These are phyloP conservation scores for Therioaphis trifolii DNA, from an alignment of 2,888 invertebrate genomes.

Conservation along the genomic window DNA sequence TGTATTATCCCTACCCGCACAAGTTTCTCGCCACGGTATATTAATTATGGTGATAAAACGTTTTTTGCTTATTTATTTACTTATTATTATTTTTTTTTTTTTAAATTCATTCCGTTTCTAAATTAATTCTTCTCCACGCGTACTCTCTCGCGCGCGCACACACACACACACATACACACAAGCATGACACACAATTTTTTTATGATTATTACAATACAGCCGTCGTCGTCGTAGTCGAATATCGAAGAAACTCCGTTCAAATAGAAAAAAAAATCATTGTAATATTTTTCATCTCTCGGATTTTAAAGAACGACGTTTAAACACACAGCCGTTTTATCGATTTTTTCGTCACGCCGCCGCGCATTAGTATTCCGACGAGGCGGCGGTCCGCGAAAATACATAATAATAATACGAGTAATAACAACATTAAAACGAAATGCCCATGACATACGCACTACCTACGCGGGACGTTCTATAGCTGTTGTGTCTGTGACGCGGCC, in stretches of 20 bases:
- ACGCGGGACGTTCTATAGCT: slow-evolving; percentile 7
- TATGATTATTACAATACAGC: too few species aligned
- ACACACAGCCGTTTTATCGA: background rate
- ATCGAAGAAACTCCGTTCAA: background rate
- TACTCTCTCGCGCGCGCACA: background rate
- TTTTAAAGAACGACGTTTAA: background rate
- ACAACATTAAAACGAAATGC: slow-evolving; percentile 6
- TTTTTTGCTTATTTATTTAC: background rate
- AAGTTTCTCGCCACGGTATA: background rate
- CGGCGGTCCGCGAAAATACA: background rate
- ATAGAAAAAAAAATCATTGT: background rate
- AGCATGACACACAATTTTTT: too few species aligned
- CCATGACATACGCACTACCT: background rate
- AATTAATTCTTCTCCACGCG: too few species aligned
- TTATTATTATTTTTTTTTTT: background rate
- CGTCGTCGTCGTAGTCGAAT: background rate
- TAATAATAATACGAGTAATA: background rate
- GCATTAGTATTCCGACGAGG: slow-evolving; percentile 4
- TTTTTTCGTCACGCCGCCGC: background rate
- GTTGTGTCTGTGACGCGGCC: background rate
- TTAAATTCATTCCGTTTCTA: background rate
- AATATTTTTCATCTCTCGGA: background rate
- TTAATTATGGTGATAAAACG: background rate
- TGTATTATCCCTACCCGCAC: background rate
- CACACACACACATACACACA: too few species aligned